Percentiles rank a stretch among this genome's conserved stretches.
Conservation (phyloP, 2,113 vertebrate genomes). For the Sitta europaea region DNA sequence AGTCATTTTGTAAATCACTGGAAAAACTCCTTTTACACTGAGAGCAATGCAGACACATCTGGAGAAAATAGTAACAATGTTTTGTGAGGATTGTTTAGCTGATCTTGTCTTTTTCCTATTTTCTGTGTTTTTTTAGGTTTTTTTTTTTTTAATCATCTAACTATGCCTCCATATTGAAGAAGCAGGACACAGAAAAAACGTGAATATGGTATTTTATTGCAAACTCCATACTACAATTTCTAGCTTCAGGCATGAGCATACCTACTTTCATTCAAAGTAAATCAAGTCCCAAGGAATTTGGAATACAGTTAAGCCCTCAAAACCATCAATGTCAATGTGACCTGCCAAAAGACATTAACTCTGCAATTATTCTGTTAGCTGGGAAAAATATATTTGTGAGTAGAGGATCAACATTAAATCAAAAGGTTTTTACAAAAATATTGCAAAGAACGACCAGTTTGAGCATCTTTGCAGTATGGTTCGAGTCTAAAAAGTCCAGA, state of each 20-base stretch:
- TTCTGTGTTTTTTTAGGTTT: fast-evolving
- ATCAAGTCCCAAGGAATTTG: neutral
- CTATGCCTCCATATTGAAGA: neutral
- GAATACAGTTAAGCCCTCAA: neutral
- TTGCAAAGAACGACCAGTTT: neutral
- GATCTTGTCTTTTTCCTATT: neutral
- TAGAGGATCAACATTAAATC: neutral
- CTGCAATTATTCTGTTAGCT: neutral
- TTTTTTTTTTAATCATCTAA: neutral
- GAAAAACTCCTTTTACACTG: neutral
- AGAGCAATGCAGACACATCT: neutral
- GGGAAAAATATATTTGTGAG: neutral
- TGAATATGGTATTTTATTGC: neutral
- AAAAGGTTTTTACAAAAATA: neutral
- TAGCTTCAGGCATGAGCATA: neutral
- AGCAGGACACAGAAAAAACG: neutral
- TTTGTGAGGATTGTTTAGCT: neutral
- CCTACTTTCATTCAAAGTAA: neutral
- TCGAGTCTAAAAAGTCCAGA: neutral
- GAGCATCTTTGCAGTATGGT: neutral
- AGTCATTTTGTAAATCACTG: neutral
- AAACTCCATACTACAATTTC: neutral
- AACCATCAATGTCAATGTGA: neutral
- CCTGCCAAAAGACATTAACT: neutral
- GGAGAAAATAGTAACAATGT: neutral